Evolutionary conservation across 2,888 invertebrate species (phyloP), one percentile per base, ranked within the genome.

Genomic region (Caenorhabditis afra): DNA sequence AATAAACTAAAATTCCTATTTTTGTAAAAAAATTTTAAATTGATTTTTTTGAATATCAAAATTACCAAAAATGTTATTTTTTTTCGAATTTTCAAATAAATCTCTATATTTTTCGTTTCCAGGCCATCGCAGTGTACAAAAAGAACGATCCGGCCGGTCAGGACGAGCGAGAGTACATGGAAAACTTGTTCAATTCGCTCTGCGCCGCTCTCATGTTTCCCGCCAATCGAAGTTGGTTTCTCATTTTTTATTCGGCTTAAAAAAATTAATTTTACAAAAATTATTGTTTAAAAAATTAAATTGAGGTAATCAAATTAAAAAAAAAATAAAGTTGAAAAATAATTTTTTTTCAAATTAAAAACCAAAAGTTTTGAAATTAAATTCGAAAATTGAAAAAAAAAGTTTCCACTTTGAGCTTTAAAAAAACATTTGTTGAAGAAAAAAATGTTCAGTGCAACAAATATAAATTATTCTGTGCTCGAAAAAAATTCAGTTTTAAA

Each of bases 151-250:
- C 90, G 5, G 59, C 58, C 20, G 81, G 73, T 49, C 70, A 94
- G 2, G 98, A 98, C 91, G 99, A 99, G 91, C 94, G 95, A 88
- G 99, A 99, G 91, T 94, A 96, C 89, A 98, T 99, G 98, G 98
- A 99, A 91, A 99, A 99, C 91, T 92, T 99, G 85, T 99, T 99
- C 91, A 95, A 98, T 91, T 94, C 95, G 70, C 92, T 99, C 79
- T 99, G 99, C 91, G 97, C 97, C 64, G 94, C 96, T 68, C 92
- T 99, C 73, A 95, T 97, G 94, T 93, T 94, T 81, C 93, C 94
- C 14, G 92, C 94, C 80, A 99, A 99, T 91, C 93, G 97, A 58
- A 95, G 79, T 79, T 18, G 14, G 73, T 45, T 37, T 52, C n/a
- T 64, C 22, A 8, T n/a, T 8, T 47, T 47, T 47, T 16, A 16